These are phyloP conservation scores for Poeciliopsis retropinna DNA, from an alignment of 2,113 vertebrate genomes.

Conservation along the genomic window DNA sequence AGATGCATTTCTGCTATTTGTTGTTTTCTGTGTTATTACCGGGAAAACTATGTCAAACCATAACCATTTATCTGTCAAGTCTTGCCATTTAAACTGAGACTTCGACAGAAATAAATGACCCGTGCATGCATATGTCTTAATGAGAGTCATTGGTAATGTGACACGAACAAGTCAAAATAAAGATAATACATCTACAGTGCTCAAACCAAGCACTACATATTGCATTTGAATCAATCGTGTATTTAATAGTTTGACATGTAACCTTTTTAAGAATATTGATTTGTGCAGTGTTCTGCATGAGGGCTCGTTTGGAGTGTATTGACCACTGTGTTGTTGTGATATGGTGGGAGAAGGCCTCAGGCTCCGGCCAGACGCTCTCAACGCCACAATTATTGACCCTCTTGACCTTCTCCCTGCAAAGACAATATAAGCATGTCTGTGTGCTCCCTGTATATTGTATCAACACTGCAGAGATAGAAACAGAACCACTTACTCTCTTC, in stretches of 20 bases:
- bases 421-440: slow-evolving; percentile 39
- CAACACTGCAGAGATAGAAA: slow-evolving; percentile 33
- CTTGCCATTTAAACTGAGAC: slow-evolving; percentile 34
- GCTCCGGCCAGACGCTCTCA: slow-evolving; percentile 77
- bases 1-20: slow-evolving; percentile 53
- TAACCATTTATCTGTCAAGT: slow-evolving; percentile 50
- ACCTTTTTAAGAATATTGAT: slow-evolving; percentile 85
- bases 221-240: slow-evolving; percentile 75
- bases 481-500: slow-evolving; percentile 25
- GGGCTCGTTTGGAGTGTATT: slow-evolving; percentile 79
- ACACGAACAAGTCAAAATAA: slow-evolving; percentile 45
- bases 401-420: slow-evolving; percentile 74
- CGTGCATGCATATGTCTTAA: slow-evolving; percentile 35
- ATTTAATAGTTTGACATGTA: slow-evolving; percentile 85
- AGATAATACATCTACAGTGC: slow-evolving; percentile 68
- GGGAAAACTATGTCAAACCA: slow-evolving; percentile 32
- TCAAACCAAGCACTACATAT: slow-evolving; percentile 63
- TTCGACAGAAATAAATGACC: slow-evolving; percentile 34
- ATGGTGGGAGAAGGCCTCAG: slow-evolving; percentile 68
- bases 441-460: slow-evolving; percentile 29
- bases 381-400: slow-evolving; percentile 79
- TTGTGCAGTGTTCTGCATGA: slow-evolving; percentile 72
- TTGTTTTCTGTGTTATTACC: slow-evolving; percentile 26
- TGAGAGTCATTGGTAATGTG: slow-evolving; percentile 28
- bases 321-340: slow-evolving; percentile 82